These are phyloP conservation scores for Oscheius sp. DNA, from an alignment of 1,140 invertebrate genomes.

Conservation along the genomic window DNA sequence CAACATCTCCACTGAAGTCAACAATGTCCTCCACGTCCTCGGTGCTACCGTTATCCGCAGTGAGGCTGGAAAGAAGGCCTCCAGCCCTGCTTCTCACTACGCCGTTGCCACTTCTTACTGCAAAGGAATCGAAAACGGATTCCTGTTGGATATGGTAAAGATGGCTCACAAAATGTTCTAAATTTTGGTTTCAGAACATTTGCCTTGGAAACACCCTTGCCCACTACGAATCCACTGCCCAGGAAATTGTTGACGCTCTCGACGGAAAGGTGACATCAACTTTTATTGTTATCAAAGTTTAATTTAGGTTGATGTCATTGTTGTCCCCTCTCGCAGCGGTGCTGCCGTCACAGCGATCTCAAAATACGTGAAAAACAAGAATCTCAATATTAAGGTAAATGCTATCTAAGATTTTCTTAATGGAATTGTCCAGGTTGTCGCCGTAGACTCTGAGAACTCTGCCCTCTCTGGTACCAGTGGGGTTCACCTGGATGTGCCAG, in stretches of 20 bases:
- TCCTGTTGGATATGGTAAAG: background rate
- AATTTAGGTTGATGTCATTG: constrained; percentile 63
- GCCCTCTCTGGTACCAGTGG: no score
- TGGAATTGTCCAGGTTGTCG: background rate
- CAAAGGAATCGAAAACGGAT: background rate
- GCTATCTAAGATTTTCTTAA: background rate
- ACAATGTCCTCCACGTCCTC: background rate
- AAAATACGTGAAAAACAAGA: constrained; percentile 75
- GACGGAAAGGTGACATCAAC: constrained; percentile 69
- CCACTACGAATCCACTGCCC: constrained; percentile 85
- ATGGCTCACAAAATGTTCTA: no score
- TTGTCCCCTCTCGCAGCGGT: constrained; percentile 80
- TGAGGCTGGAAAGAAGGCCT: background rate
- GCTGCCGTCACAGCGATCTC: constrained; percentile 84
- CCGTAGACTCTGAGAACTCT: no score
- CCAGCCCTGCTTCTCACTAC: background rate
- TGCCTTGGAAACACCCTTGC: constrained; percentile 84
- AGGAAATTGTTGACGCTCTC: constrained; percentile 79
- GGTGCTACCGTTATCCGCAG: background rate
- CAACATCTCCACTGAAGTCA: background rate
- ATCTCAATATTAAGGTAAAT: constrained; percentile 67
- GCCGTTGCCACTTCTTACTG: background rate
- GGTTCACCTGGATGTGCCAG: background rate
- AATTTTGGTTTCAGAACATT: constrained; percentile 71
- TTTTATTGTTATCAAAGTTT: no score